phyloP scores from a whole-genome alignment of 64 coral and sea anemone species.

The Montipora capricornis region DNA sequence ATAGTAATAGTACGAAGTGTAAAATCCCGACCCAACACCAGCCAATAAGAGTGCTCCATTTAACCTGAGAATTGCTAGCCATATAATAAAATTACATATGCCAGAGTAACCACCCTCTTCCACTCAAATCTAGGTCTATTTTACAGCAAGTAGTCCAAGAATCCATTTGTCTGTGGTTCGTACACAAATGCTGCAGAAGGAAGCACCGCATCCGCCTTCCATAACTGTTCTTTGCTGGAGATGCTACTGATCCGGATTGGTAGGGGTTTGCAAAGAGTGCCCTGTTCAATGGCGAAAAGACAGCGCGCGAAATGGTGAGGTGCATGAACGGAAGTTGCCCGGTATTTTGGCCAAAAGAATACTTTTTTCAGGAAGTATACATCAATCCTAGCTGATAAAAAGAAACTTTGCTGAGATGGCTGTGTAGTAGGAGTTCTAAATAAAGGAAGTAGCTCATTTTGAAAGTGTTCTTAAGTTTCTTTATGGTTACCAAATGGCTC shows the following conservation, averaged over 20 bases:
- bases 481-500: no score
- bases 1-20: no score
- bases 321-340: constrained; percentile 53
- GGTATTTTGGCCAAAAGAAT: constrained; percentile 27
- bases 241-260: constrained; percentile 23
- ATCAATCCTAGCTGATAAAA: not conserved
- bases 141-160: constrained; percentile 70
- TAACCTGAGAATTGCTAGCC: no score
- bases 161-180: constrained; percentile 44
- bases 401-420: no score
- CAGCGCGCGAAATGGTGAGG: constrained; percentile 17
- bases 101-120: not conserved
- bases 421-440: no score
- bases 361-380: constrained; percentile 44
- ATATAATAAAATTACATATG: no score
- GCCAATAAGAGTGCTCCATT: no score
- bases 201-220: constrained; percentile 40
- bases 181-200: constrained; percentile 50
- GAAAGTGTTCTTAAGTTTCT: no score
- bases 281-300: constrained; percentile 30
- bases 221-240: constrained; percentile 71
- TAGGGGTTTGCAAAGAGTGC: constrained; percentile 43
- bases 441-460: no score
- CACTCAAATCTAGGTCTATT: constrained; percentile 35
- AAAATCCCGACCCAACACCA: no score